These are phyloP conservation scores for Holcopasites calliopsidis DNA, from an alignment of 1,140 invertebrate species.

Conservation along the genomic window DNA sequence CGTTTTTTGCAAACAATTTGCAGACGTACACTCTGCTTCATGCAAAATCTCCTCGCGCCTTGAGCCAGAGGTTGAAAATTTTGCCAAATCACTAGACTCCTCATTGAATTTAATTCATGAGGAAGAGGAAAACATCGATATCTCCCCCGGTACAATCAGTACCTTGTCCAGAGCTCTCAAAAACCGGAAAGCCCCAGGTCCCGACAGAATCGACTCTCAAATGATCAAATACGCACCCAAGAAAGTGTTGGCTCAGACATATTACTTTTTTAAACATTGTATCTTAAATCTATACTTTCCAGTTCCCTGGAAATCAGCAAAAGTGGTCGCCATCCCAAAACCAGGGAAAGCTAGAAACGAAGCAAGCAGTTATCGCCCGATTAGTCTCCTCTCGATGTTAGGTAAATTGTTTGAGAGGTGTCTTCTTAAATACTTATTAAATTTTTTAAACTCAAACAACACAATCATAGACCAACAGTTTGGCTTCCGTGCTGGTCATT, in stretches of 20 bases:
- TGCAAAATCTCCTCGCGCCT: too few species aligned
- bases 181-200: background rate
- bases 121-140: too few species aligned
- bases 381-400: conserved; percentile 66
- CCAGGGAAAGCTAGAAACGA: conserved; percentile 55
- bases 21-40: too few species aligned
- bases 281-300: conserved; percentile 65
- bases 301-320: conserved; percentile 64
- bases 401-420: conserved; percentile 66
- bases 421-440: conserved; percentile 56
- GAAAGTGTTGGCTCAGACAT: background rate
- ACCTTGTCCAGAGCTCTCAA: background rate
- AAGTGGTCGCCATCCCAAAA: conserved; percentile 66
- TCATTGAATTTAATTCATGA: too few species aligned
- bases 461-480: conserved; percentile 68
- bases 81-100: too few species aligned
- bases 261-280: conserved; percentile 64
- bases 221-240: background rate
- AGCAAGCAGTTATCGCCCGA: conserved; percentile 63
- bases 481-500: conserved; percentile 70
- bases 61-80: too few species aligned
- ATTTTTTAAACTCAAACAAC: conserved; percentile 41
- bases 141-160: background rate
- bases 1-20: too few species aligned
- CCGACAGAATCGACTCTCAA: background rate